Evolutionary conservation across 2,113 vertebrate genomes (phyloP), one percentile per base, ranked within the genome.

Genomic region (Channa maculata): DNA sequence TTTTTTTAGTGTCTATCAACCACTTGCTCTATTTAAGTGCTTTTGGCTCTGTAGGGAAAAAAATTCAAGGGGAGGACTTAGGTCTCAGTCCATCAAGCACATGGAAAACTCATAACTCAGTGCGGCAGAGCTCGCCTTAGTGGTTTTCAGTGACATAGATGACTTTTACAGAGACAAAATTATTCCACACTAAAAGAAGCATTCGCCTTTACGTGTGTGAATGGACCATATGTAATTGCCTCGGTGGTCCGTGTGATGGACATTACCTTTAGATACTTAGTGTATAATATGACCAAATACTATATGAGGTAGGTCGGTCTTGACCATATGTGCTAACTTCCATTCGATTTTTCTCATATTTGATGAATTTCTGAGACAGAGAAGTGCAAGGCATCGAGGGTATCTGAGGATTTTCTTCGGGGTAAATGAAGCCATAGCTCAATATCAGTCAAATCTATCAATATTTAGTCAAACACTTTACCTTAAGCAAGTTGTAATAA

Each of bases 131-230:
- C 51, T 79, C 60, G 51, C 51, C 76, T 72, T 76, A 58, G 67
- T 63, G 79, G 85, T 89, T 89, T 86, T 68, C 65, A 77, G 77
- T 80, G 79, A 85, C 76, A 85, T 38, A 80, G 77, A 91, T 92
- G 77, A 89, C 80, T 92, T 92, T 92, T 77, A 88, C 88, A 92
- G 85, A 78, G 80, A 55, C 58, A 10, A 50, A 86, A 78, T 52
- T 5, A 79, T 81, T 85, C 72, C 81, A 77, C 83, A 79, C 64
- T 70, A 60, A 79, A 80, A 68, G 53, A 58, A 63, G 55, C 51
- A 51, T 48, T 34, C 43, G 33, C 67, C 59, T 77, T 24, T 83
- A 68, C 87, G 77, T 79, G 80, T 87, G 78, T 84, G 65, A 86
- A 79, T 58, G 62, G 68, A 51, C 52, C 59, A 49, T 78, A 77